phyloP scores from a whole-genome alignment of 2,888 invertebrate species.

The Sipha maydis region DNA sequence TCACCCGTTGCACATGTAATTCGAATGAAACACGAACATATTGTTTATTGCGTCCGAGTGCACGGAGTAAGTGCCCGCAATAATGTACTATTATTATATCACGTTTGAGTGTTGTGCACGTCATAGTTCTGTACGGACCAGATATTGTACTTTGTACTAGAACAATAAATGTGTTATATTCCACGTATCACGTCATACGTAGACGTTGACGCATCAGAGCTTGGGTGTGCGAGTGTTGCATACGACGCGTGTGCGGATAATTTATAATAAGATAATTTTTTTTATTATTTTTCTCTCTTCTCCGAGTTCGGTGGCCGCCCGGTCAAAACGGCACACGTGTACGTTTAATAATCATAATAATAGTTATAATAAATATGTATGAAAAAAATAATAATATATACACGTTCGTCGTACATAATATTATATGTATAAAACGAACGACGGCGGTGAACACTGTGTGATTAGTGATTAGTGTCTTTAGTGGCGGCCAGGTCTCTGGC shows the following conservation, averaged over 20 bases:
- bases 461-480: background rate
- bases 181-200: too few species aligned
- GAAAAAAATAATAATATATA: background rate
- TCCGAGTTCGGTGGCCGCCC: slow-evolving; percentile 13
- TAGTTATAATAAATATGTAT: background rate
- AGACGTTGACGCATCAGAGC: background rate
- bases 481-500: background rate
- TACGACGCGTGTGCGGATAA: background rate
- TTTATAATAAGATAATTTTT: background rate
- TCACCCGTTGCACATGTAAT: too few species aligned
- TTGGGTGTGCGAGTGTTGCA: background rate
- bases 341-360: background rate
- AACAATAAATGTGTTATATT: too few species aligned
- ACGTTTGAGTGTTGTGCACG: too few species aligned
- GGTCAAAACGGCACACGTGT: slow-evolving; percentile 25
- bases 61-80: too few species aligned
- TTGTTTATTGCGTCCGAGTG: too few species aligned
- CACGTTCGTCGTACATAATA: background rate
- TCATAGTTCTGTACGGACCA: too few species aligned
- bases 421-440: background rate
- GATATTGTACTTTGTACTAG: too few species aligned
- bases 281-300: background rate
- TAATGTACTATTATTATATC: too few species aligned
- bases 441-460: background rate
- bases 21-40: too few species aligned